These are phyloP conservation scores for Apodemus agrarius DNA, from an alignment of 2,797 vertebrate genomes.

Conservation along the genomic window DNA sequence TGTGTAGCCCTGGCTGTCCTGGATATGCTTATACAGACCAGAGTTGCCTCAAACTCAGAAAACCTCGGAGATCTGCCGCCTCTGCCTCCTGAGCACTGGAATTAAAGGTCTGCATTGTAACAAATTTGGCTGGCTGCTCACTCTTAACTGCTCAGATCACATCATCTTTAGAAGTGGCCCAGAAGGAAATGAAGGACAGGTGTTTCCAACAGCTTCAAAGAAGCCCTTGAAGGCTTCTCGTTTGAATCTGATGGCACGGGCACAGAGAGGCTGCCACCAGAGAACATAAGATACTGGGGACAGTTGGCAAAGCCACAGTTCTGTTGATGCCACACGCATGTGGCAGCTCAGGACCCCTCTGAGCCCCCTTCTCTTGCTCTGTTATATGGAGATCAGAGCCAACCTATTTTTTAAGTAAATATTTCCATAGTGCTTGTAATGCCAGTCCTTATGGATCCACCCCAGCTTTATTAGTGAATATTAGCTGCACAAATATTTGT, in stretches of 20 bases:
- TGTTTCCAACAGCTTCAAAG: not conserved
- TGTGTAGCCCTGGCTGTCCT: not conserved
- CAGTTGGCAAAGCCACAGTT: not conserved
- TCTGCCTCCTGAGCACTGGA: not conserved
- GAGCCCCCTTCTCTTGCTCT: not conserved
- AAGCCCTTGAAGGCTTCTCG: not conserved
- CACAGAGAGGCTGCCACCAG: not conserved
- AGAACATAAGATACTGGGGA: not conserved
- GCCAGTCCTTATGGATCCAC: not conserved
- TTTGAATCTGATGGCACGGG: not conserved
- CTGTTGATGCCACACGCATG: not conserved
- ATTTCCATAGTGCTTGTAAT: not conserved
- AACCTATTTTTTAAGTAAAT: not conserved
- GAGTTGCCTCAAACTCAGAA: not conserved
- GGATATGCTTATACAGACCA: not conserved
- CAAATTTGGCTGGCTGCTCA: not conserved
- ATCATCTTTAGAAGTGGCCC: not conserved
- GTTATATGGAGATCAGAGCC: not conserved
- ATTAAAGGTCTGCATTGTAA: not conserved
- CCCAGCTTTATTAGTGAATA: not conserved
- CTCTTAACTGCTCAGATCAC: not conserved
- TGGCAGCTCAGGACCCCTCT: rapidly evolving
- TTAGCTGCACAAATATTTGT: not conserved
- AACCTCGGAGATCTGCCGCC: not conserved
- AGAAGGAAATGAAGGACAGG: not conserved